Base-by-base conservation (phyloP, 2,113 vertebrate species). In the Physeter macrocephalus region DNA sequence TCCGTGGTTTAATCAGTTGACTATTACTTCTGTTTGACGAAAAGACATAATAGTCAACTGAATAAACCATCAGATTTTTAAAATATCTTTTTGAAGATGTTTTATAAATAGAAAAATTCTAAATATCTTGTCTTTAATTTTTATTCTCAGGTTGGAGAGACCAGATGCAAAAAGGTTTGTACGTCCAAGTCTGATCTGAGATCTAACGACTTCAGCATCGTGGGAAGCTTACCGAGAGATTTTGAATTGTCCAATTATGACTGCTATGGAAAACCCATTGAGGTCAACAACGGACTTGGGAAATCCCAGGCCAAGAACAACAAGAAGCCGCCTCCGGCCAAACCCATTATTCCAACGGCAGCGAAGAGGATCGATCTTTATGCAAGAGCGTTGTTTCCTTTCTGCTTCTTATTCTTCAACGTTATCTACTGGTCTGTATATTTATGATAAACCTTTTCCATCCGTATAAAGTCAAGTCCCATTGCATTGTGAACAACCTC, bases 201-300 rank as follows among this genome's bases (percentile, higher is more conserved):
- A 98, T 99, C 99, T 97, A 99, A 99, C 82, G 99, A 99, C 98
- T 99, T 99, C 99, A 99, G 99, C 99, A 99, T 99, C 6, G 99
- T 99, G 96, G 99, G 99, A 95, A 99, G 99, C 41, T 99, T 99
- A 98, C 99, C 99, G 6, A 99, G 99, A 97, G 99, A 99, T 99
- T 99, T 99, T 98, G 99, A 99, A 97, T 98, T 99, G 97, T 99
- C 99, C 18, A 99, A 99, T 98, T 99, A 99, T 98, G 99, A 99
- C 99, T 99, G 99, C 99, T 99, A 99, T 43, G 99, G 99, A 81
- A 99, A 99, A 97, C 99, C 99, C 96, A 99, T 99, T 93, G 98
- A 99, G 75, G 99, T 99, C 88, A 99, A 98, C 93, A 98, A 98
- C 64, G 95, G 98, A 14, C 98, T 98, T 0, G 99, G 99, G 87